phyloP scores from a whole-genome alignment of 1,140 invertebrate species.

The Batillaria attramentaria region DNA sequence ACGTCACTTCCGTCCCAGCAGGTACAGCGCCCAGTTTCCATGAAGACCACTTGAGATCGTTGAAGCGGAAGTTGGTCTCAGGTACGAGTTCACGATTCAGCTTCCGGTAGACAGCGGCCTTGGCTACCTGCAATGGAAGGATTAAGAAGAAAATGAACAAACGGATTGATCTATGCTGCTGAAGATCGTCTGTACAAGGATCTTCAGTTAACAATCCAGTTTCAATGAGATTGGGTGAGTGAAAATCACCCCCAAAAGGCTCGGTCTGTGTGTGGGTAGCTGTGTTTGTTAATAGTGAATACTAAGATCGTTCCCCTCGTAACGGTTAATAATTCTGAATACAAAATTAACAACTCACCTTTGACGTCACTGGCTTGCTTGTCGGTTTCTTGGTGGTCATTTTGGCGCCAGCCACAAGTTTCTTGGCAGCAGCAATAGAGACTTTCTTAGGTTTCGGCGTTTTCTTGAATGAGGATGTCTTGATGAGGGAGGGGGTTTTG shows the following conservation, averaged over 20 bases:
- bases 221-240: too few species aligned
- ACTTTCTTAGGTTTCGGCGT: neutral
- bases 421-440: neutral
- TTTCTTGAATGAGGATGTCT: neutral
- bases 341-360: too few species aligned
- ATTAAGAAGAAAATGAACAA: neutral
- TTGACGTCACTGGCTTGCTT: neutral
- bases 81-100: constrained; percentile 47
- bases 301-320: too few species aligned
- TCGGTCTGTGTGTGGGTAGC: too few species aligned
- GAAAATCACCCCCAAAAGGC: too few species aligned
- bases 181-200: too few species aligned
- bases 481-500: neutral
- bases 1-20: neutral
- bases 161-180: too few species aligned
- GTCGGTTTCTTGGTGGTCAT: neutral
- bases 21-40: constrained; percentile 23
- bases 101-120: neutral
- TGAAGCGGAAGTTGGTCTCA: constrained; percentile 42
- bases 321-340: too few species aligned
- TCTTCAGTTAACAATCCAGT: too few species aligned
- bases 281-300: too few species aligned
- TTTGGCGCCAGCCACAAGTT: constrained; percentile 2
- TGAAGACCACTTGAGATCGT: constrained; percentile 32
- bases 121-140: neutral